Evolutionary conservation across 2,888 invertebrate species (phyloP).

Genomic region (Agonopterix arenella): DNA sequence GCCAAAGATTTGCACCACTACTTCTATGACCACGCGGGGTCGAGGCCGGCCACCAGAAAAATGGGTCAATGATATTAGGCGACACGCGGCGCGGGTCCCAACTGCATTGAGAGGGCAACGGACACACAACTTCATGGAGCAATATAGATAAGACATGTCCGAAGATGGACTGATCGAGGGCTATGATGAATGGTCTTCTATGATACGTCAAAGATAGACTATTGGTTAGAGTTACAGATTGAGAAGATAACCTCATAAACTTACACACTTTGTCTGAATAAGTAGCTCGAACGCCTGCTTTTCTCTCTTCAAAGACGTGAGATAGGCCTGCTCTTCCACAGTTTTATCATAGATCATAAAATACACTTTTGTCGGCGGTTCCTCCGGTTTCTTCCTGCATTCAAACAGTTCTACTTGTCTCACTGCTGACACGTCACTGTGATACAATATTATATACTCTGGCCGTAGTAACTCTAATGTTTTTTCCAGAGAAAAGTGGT

Average conservation of each 20-base stretch:
- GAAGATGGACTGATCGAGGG: no score
- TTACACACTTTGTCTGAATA: conserved; percentile 94
- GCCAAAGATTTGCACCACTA: no score
- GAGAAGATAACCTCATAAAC: conserved; percentile 19
- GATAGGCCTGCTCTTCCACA: conserved; percentile 97
- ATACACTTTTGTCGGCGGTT: conserved; percentile 83
- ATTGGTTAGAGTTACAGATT: not conserved
- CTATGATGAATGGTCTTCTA: no score
- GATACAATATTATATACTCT: conserved; percentile 92
- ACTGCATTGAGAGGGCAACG: no score
- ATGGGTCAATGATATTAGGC: no score
- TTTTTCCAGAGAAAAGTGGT: conserved; percentile 83
- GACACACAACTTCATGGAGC: no score
- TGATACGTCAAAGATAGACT: no score
- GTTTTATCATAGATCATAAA: conserved; percentile 94
- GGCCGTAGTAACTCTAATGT: conserved; percentile 83
- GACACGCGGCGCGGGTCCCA: no score
- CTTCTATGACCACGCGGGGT: no score
- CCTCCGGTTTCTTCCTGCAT: conserved; percentile 67
- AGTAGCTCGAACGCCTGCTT: conserved; percentile 96
- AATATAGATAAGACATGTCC: no score
- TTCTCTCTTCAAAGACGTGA: conserved; percentile 92
- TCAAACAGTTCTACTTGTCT: conserved; percentile 94
- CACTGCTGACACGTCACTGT: conserved; percentile 90
- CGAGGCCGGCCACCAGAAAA: no score